phyloP scores from a whole-genome alignment of 2,113 vertebrate genomes.

The Neoarius graeffei region DNA sequence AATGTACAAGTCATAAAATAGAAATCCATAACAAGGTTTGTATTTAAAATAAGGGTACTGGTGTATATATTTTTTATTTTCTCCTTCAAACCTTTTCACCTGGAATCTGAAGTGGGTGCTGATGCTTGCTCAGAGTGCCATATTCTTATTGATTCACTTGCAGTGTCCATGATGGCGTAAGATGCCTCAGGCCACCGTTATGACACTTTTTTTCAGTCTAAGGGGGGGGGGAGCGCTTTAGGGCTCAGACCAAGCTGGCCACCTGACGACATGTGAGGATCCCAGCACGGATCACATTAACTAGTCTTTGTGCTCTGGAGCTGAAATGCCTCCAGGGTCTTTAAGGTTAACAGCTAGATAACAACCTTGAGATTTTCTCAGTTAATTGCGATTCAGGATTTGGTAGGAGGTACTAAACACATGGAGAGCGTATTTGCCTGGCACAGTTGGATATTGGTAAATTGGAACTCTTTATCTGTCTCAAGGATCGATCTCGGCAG shows the following conservation, averaged over 20 bases:
- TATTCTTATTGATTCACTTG: slow-evolving; percentile 38
- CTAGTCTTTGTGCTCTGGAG: slow-evolving; percentile 41
- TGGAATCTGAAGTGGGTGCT: slow-evolving; percentile 26
- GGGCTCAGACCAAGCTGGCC: slow-evolving; percentile 13
- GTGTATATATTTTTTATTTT: neutral
- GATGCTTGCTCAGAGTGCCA: slow-evolving; percentile 40
- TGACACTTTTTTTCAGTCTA: slow-evolving; percentile 18
- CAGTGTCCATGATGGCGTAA: slow-evolving; percentile 1
- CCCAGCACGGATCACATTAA: slow-evolving; percentile 39
- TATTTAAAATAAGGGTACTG: too few relatives aligned
- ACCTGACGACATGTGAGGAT: slow-evolving; percentile 42
- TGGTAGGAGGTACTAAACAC: slow-evolving; percentile 21
- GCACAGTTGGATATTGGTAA: slow-evolving; percentile 42
- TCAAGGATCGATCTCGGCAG: slow-evolving; percentile 25
- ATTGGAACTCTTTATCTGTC: slow-evolving; percentile 44
- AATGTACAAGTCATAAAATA: too few relatives aligned
- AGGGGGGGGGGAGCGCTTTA: neutral
- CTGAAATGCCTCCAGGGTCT: slow-evolving; percentile 43
- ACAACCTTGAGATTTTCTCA: slow-evolving; percentile 19
- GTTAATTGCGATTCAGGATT: slow-evolving; percentile 44
- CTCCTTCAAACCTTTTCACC: neutral
- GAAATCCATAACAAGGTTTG: too few relatives aligned
- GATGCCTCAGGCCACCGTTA: slow-evolving; percentile 20
- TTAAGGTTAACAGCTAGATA: slow-evolving; percentile 53
- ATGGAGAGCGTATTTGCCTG: slow-evolving; percentile 29